phyloP scores from a whole-genome alignment of 1,140 invertebrate species.

The Lithobius niger region DNA sequence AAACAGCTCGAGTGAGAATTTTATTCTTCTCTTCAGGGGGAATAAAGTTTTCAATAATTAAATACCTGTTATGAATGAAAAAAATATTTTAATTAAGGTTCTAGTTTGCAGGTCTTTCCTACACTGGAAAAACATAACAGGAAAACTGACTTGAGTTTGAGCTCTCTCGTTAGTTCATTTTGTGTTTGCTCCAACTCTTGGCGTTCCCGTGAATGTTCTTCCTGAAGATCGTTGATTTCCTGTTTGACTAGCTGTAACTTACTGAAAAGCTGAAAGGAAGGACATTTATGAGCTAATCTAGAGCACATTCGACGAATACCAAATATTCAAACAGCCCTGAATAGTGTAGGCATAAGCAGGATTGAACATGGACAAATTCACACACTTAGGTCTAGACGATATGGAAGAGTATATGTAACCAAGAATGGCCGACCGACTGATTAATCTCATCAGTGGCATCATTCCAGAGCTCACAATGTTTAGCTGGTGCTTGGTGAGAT shows the following conservation, averaged over 20 bases:
- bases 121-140: background rate
- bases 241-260: conserved; percentile 44
- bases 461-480: too few species aligned
- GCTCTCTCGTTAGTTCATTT: conserved; percentile 56
- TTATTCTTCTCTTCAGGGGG: conserved; percentile 75
- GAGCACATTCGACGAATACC: too few species aligned
- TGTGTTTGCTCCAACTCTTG: conserved; percentile 66
- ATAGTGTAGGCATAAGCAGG: too few species aligned
- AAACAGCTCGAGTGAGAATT: conserved; percentile 55
- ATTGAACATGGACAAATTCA: too few species aligned
- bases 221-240: conserved; percentile 69
- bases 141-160: conserved; percentile 39
- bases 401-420: too few species aligned
- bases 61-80: conserved; percentile 37
- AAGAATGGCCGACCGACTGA: too few species aligned
- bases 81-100: conserved; percentile 6
- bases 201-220: conserved; percentile 62
- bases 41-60: conserved; percentile 95
- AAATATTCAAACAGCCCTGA: too few species aligned
- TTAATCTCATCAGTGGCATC: too few species aligned
- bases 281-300: too few species aligned
- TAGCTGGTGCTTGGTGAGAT: too few species aligned
- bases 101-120: too few species aligned
- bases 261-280: conserved; percentile 39
- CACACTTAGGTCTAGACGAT: too few species aligned